phyloP scores from a whole-genome alignment of 2,113 vertebrate genomes.

The Fregata magnificens region DNA sequence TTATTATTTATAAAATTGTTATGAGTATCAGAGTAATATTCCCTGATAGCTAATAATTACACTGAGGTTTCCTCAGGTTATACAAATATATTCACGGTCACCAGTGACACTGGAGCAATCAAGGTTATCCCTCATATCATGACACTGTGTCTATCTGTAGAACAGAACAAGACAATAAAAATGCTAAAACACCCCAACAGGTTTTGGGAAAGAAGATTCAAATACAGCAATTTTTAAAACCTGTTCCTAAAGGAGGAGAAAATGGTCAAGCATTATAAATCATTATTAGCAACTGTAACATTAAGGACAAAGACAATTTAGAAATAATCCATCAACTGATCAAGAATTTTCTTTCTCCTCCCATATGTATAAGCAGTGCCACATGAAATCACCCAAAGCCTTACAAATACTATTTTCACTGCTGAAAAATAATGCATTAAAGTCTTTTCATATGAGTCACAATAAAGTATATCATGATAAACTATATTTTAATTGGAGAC shows the following conservation, averaged over 20 bases:
- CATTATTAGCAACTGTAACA: slow-evolving; percentile 22
- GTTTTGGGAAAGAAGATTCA: not conserved
- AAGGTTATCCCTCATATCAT: not conserved
- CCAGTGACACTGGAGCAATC: not conserved
- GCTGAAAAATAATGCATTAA: not conserved
- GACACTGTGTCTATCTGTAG: not conserved
- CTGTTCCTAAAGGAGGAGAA: not conserved
- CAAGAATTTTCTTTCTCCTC: slow-evolving; percentile 13
- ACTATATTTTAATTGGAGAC: slow-evolving; percentile 10
- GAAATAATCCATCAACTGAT: slow-evolving; percentile 42
- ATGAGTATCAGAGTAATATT: not conserved
- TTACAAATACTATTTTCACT: not conserved
- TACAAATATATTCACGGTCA: not conserved
- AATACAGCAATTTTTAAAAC: not conserved
- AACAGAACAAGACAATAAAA: not conserved
- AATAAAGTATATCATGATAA: not conserved
- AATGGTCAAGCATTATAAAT: slow-evolving; percentile 16
- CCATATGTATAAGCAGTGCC: not conserved
- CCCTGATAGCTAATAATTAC: not conserved
- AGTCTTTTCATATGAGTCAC: not conserved
- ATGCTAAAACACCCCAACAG: not conserved
- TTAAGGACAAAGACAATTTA: slow-evolving; percentile 24
- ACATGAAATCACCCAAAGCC: not conserved
- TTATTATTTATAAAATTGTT: not conserved
- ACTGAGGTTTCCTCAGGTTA: not conserved